A percentile compares a stretch with the other conserved stretches of the same genome.
Conservation (phyloP, 23 tunicate species). For the Botrylloides violaceus region DNA sequence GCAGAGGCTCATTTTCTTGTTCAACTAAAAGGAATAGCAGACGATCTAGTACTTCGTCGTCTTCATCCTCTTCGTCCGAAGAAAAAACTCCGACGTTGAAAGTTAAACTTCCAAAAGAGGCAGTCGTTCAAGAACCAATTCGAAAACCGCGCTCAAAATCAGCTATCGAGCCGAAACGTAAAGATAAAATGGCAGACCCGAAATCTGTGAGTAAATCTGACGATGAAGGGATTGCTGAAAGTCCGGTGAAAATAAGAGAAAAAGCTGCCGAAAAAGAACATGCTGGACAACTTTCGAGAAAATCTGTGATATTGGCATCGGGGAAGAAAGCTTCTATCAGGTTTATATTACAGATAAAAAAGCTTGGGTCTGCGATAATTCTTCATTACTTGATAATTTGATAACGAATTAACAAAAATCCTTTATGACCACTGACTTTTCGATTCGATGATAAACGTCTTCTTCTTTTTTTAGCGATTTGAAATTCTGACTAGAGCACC, state of each 20-base stretch:
- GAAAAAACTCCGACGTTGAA: background rate
- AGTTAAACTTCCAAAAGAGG: background rate
- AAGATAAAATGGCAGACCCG: slow-evolving; percentile 3
- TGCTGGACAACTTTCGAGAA: slow-evolving; percentile 45
- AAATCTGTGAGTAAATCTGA: slow-evolving; percentile 10
- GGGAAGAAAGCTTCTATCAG: slow-evolving; percentile 81
- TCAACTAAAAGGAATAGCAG: slow-evolving; percentile 22
- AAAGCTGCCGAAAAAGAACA: slow-evolving; percentile 3
- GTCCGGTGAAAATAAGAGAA: slow-evolving; percentile 53
- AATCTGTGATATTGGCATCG: slow-evolving; percentile 60
- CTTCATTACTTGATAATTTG: background rate
- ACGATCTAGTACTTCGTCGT: slow-evolving; percentile 5
- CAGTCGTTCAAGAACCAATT: background rate
- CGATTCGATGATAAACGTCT: no score
- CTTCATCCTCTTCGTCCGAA: background rate
- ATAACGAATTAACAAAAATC: no score
- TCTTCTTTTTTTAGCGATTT: no score
- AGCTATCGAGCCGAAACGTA: slow-evolving; percentile 19
- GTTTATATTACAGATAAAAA: slow-evolving; percentile 12
- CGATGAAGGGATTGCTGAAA: slow-evolving; percentile 18
- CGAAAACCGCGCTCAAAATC: slow-evolving; percentile 28
- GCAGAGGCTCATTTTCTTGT: no score
- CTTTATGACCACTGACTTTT: no score
- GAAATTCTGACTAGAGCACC: no score
- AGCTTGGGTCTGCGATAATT: background rate